Percentiles rank a stretch among this genome's conserved stretches.
These are phyloP conservation scores for Telmatherina bonti DNA, from an alignment of 2,797 vertebrate genomes.

Conservation along the genomic window DNA sequence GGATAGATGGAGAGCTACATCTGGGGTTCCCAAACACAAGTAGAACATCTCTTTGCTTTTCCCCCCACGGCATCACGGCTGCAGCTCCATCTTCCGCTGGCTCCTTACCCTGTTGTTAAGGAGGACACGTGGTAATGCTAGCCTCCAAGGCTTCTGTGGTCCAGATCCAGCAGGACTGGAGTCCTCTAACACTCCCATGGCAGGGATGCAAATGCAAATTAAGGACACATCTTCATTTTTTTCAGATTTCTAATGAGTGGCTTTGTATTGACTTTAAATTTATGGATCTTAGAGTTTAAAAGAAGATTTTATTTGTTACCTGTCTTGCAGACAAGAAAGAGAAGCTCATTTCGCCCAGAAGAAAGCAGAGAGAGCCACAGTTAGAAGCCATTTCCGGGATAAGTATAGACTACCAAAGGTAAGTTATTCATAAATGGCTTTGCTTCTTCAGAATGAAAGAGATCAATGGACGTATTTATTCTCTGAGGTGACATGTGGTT, in stretches of 20 bases:
- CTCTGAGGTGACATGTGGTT: background rate
- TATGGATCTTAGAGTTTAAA: background rate
- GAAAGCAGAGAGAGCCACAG: constrained; percentile 95
- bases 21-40: constrained; percentile 32
- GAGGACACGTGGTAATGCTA: constrained; percentile 2
- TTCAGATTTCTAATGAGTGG: background rate
- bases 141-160: background rate
- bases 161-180: constrained; percentile 1
- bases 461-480: background rate
- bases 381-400: constrained; percentile 94
- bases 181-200: constrained; percentile 1
- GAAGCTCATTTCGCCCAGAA: constrained; percentile 93
- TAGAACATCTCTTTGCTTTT: constrained; percentile 18
- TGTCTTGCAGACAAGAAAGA: constrained; percentile 88
- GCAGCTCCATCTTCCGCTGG: constrained; percentile 39
- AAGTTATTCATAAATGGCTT: constrained; percentile 36
- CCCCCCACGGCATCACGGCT: constrained; percentile 18
- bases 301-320: constrained; percentile 1
- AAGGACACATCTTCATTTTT: background rate
- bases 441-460: background rate
- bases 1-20: constrained; percentile 38
- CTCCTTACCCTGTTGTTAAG: constrained; percentile 18
- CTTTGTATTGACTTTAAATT: background rate
- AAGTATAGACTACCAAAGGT: constrained; percentile 98
- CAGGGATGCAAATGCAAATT: background rate